Conservation (phyloP, 2,888 invertebrate genomes). For the Branchipolynoe longqiensis region DNA sequence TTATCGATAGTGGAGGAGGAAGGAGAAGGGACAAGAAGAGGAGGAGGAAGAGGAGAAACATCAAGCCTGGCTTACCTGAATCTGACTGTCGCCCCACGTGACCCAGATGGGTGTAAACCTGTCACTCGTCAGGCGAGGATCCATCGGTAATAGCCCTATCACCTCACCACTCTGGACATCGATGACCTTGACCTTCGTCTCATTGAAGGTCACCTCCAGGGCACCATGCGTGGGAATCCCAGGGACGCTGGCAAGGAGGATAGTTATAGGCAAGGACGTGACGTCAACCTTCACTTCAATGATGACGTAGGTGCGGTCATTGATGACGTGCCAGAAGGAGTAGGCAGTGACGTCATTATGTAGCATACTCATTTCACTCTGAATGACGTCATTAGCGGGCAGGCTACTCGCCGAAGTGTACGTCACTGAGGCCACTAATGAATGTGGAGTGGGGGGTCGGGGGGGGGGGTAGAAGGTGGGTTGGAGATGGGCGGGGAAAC, state of each 20-base stretch:
- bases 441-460: too few species aligned
- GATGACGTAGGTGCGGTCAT: neutral
- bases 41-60: too few species aligned
- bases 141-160: neutral
- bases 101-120: slow-evolving; percentile 3
- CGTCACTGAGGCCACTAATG: neutral
- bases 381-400: too few species aligned
- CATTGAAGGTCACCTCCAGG: slow-evolving; percentile 5
- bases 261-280: neutral
- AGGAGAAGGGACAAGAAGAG: too few species aligned
- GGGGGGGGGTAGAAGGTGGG: too few species aligned
- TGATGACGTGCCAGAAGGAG: slow-evolving; percentile 3
- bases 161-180: neutral
- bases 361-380: too few species aligned
- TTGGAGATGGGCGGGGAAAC: too few species aligned
- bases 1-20: too few species aligned
- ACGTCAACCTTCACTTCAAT: neutral
- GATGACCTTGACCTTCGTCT: neutral
- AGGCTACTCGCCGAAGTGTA: slow-evolving; percentile 1
- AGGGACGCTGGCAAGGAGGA: neutral
- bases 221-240: neutral
- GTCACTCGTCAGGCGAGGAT: neutral
- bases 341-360: neutral
- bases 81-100: neutral
- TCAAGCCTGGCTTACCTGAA: slow-evolving; percentile 12